Evolutionary conservation across 2,113 vertebrate genomes (phyloP), one percentile per base, ranked within the genome.

Genomic region (Conger conger): DNA sequence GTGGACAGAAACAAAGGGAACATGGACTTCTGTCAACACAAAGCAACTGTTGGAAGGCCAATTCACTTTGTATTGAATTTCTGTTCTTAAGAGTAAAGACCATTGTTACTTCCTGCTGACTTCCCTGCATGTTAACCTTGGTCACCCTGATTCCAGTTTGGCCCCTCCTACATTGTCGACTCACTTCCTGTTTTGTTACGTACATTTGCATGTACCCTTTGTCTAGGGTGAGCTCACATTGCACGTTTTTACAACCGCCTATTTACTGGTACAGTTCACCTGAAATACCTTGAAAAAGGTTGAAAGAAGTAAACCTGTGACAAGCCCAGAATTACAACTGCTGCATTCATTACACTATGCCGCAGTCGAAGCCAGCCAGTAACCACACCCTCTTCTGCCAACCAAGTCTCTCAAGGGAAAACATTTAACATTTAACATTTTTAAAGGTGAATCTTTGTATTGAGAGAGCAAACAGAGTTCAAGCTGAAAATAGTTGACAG

Each of bases 391-490:
- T 60, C 91, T 33, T 76, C 60, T 79, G 76, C 36, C 36, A 78
- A 77, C 45, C 60, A 73, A 60, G 87, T 79, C 81, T 79, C 78
- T 82, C n/a, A 79, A n/a, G 84, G 45, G 45, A 50, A 50, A 50
- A 50, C 45, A 50, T 87, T 88, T 68, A n/a, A n/a, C n/a, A n/a
- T n/a, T n/a, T n/a, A n/a, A n/a, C n/a, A n/a, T 90, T 85, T 89
- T 88, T 87, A 82, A 83, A 87, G 83, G 91, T 87, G 86, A 82
- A 83, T 90, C 89, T 90, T 91, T 91, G 88, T 91, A 83, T 89
- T 13, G 9, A 68, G 18, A 38, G 84, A 83, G 76, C 78, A 80
- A 78, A 81, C 87, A 88, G 90, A 86, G 83, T 54, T 86, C 82
- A 84, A 30, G 84, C 87, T 87, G 83, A 83, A 91, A 93, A 90